These are phyloP conservation scores for Monarcha castaneiventris DNA, from an alignment of 2,113 vertebrate genomes.

Conservation along the genomic window DNA sequence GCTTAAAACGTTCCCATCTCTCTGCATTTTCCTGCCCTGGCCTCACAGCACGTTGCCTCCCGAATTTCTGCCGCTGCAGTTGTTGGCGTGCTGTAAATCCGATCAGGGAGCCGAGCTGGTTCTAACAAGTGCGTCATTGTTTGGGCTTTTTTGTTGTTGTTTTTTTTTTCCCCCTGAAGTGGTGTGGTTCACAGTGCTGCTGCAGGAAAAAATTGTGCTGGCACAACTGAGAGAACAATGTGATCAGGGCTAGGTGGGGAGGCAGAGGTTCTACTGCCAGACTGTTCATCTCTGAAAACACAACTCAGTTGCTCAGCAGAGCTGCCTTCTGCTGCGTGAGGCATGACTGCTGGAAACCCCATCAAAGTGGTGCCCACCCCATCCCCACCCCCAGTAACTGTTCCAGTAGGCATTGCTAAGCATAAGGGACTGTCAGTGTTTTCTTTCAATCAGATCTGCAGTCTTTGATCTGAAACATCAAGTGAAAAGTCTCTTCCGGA, in stretches of 20 bases:
- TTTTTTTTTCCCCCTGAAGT: not conserved
- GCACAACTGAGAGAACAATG: constrained; percentile 24
- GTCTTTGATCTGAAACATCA: constrained; percentile 76
- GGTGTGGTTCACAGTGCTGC: constrained; percentile 27
- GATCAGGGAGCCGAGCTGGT: constrained; percentile 18
- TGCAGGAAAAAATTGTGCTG: constrained; percentile 48
- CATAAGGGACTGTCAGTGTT: not conserved
- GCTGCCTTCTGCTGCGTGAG: not conserved
- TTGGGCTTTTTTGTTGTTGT: not conserved
- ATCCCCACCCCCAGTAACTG: not conserved
- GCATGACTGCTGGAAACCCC: not conserved
- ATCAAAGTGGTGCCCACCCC: not conserved
- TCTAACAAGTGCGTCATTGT: constrained; percentile 47
- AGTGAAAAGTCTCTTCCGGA: constrained; percentile 61
- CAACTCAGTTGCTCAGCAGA: not conserved
- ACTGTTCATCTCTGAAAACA: not conserved
- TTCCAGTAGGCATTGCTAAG: not conserved
- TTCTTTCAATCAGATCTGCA: constrained; percentile 46
- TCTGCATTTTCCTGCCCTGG: not conserved
- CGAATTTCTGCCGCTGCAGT: not conserved
- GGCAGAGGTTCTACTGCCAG: constrained; percentile 13
- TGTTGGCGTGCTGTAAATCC: constrained; percentile 6
- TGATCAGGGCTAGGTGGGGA: not conserved
- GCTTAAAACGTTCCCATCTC: not conserved
- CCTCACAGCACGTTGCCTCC: not conserved